Percentiles rank a stretch among this genome's conserved stretches.
Conservation (phyloP, 1,140 invertebrate genomes). For the Parasteatoda tepidariorum region DNA sequence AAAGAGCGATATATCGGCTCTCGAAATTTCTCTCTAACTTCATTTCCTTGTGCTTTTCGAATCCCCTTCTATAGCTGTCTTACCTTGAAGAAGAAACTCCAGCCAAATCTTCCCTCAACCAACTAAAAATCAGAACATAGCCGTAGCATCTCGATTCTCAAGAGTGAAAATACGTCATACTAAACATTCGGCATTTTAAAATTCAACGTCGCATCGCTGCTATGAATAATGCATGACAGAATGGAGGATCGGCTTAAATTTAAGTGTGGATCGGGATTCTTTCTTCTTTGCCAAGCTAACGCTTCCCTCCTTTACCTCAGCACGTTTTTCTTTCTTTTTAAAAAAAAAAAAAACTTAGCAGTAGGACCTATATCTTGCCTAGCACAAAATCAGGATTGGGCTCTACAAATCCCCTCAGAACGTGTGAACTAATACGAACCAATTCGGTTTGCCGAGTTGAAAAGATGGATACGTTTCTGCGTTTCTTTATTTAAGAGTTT, state of each 20-base stretch:
- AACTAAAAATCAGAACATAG: no score
- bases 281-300: background rate
- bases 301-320: background rate
- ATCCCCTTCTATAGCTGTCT: no score
- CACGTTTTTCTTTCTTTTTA: background rate
- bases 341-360: no score
- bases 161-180: constrained; percentile 14
- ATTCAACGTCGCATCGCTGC: constrained; percentile 5
- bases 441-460: background rate
- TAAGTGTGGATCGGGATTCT: constrained; percentile 20
- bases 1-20: background rate
- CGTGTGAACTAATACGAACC: background rate
- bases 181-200: constrained; percentile 24
- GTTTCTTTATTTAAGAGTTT: no score
- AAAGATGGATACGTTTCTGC: no score
- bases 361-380: no score
- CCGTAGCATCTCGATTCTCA: background rate
- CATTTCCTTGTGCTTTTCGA: background rate
- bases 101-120: no score
- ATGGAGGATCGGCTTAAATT: constrained; percentile 25
- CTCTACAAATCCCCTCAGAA: background rate
- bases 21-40: background rate
- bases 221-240: constrained; percentile 32
- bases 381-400: no score
- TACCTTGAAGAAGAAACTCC: no score